These are phyloP conservation scores for Porphyrio hochstetteri DNA, from an alignment of 2,113 vertebrate species.

Conservation along the genomic window DNA sequence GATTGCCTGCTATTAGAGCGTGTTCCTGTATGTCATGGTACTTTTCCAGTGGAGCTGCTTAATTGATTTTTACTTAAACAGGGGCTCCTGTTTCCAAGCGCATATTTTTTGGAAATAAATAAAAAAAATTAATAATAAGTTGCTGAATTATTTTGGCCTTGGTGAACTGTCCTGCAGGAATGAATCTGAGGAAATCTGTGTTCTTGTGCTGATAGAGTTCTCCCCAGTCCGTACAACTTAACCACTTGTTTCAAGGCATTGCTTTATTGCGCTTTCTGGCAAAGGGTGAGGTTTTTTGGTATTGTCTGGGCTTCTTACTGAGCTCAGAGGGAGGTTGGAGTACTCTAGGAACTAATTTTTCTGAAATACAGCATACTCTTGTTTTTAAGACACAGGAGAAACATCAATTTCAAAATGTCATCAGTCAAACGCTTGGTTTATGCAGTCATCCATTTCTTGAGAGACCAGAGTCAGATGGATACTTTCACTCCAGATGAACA, in stretches of 20 bases:
- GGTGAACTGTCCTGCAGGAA: background rate
- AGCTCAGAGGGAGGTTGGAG: background rate
- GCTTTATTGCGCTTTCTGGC: background rate
- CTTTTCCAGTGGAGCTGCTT: background rate
- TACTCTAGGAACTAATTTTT: background rate
- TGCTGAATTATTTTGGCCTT: background rate
- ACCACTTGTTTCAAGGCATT: background rate
- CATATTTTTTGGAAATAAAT: background rate
- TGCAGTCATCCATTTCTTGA: slow-evolving; percentile 94
- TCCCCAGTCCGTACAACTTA: background rate
- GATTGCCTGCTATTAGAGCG: background rate
- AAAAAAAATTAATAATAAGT: background rate
- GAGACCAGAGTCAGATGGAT: slow-evolving; percentile 92
- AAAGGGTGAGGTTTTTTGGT: background rate
- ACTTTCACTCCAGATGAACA: slow-evolving; percentile 92
- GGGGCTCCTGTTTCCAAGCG: background rate
- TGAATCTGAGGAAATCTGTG: background rate
- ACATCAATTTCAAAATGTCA: slow-evolving; percentile 82
- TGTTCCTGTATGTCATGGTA: background rate
- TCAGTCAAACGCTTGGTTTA: slow-evolving; percentile 93
- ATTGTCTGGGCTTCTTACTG: background rate
- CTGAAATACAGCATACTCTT: slow-evolving; percentile 1
- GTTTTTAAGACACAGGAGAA: slow-evolving; percentile 58
- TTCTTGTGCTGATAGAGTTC: background rate
- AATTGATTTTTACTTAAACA: background rate